phyloP scores from a whole-genome alignment of 2,888 invertebrate species.

The Andrena bicolor region DNA sequence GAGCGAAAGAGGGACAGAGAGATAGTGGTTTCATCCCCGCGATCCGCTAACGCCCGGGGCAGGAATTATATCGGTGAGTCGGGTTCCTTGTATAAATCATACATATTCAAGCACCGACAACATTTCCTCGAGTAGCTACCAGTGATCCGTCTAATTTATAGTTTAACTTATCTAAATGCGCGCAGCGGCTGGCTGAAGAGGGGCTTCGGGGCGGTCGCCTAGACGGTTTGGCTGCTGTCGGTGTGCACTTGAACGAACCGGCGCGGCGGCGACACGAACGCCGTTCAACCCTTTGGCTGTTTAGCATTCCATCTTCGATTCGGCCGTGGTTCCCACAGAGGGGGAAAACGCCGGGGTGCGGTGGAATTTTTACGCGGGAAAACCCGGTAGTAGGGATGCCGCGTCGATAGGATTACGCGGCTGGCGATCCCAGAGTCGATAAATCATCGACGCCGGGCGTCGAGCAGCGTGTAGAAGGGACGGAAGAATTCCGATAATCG shows the following conservation, averaged over 20 bases:
- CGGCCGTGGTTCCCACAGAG: conserved; percentile 63
- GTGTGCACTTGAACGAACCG: conserved; percentile 69
- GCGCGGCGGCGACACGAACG: conserved; percentile 71
- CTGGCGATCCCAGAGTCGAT: conserved; percentile 48
- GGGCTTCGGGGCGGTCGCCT: conserved; percentile 62
- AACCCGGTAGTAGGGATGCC: conserved; percentile 36
- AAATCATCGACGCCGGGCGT: conserved; percentile 53
- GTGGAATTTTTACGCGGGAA: conserved; percentile 52
- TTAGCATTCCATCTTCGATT: conserved; percentile 85
- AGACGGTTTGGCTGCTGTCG: conserved; percentile 58
- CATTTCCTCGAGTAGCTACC: conserved; percentile 83
- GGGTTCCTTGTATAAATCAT: conserved; percentile 82
- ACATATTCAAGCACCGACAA: conserved; percentile 82
- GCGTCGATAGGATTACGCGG: conserved; percentile 44
- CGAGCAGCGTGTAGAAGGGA: conserved; percentile 36
- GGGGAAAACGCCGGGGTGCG: conserved; percentile 25
- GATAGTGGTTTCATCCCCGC: conserved; percentile 31
- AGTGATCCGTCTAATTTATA: conserved; percentile 85
- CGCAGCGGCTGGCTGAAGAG: conserved; percentile 77
- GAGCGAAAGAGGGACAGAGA: neutral
- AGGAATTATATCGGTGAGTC: conserved; percentile 80
- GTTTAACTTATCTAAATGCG: conserved; percentile 85
- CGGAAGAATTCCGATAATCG: conserved; percentile 65
- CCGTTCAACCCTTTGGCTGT: conserved; percentile 83
- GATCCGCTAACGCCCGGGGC: conserved; percentile 63